Base-by-base conservation (phyloP, 1,140 invertebrate species). In the Solen grandis region DNA sequence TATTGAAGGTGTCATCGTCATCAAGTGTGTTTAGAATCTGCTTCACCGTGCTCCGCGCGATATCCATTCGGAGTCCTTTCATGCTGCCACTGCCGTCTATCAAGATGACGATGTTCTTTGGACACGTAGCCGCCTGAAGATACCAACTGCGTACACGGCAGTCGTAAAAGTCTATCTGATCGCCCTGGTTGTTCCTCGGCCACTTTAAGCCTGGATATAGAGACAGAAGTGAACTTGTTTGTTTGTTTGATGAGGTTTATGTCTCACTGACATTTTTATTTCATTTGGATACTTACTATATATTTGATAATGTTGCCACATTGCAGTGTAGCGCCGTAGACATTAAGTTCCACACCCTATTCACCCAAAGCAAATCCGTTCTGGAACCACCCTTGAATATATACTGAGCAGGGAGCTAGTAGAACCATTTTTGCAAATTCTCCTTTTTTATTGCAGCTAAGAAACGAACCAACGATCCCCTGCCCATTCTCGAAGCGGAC, bases 61-160 rank as follows among this genome's bases (percentile, higher is more conserved):
- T 99, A 92, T 97, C 96, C 88, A 96, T 95, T 82, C 97, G 94
- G 86, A 97, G 95, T 5, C 99, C 99, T 27, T 95, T 96, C 99
- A 99, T 99, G 16, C 98, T 99, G n/a, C 99, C 99, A 74, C 97
- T 93, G 36, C 97, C 95, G 90, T 99, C 99, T 52, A 99, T 94
- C 29, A 99, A 92, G 79, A 99, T 98, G 27, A 99, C 95, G 82
- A 99, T 95, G 90, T 99, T 98, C 92, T 99, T 99, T 13, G 98
- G 97, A 85, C 97, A 98, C 0, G 98, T 98, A 0, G 98, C 97
- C 1, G 98, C 98, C 92, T 99, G 96, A 80, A 99, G 98, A 91
- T 98, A 99, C 91, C 91, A 92, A 70, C 85, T 87, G 63, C 87
- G 81, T 3, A 90, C 85, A 38, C 91, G 74, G 54, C 90, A 91